A percentile compares a stretch with the other conserved stretches of the same genome.
These are phyloP conservation scores for Tetrax tetrax DNA, from an alignment of 2,113 vertebrate genomes.

Conservation along the genomic window DNA sequence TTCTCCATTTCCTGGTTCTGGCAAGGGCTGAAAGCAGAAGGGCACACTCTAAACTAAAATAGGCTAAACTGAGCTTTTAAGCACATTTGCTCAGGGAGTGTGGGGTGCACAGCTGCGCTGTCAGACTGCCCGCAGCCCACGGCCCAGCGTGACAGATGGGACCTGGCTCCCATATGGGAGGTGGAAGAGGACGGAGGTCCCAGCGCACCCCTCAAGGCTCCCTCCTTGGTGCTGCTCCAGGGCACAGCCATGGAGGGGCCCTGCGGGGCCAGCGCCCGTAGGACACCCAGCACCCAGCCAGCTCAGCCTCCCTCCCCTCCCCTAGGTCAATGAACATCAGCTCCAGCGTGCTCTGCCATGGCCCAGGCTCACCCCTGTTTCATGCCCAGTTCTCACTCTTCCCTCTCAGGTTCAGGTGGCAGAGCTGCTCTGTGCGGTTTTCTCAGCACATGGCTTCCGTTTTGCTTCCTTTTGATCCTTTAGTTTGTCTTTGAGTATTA, in stretches of 20 bases:
- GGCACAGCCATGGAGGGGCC: not conserved
- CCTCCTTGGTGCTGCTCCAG: not conserved
- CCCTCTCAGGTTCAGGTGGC: not conserved
- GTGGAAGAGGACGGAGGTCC: not conserved
- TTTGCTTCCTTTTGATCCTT: not conserved
- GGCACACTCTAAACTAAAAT: not conserved
- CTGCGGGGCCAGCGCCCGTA: not conserved
- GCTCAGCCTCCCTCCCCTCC: not conserved
- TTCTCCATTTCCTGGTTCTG: conserved; percentile 6
- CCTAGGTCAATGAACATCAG: not conserved
- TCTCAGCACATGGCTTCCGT: not conserved
- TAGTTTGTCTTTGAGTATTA: not conserved
- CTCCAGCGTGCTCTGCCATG: not conserved
- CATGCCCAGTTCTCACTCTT: not conserved
- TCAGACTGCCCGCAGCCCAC: conserved; percentile 1
- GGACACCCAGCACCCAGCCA: not conserved
- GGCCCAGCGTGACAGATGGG: conserved; percentile 46
- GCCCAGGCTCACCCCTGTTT: not conserved
- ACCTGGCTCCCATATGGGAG: not conserved
- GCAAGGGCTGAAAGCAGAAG: conserved; percentile 37
- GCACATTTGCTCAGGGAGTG: not conserved
- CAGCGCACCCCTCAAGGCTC: not conserved
- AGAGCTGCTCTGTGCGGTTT: not conserved
- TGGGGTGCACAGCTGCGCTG: conserved; percentile 48
- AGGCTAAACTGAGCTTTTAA: conserved; percentile 31